Base-by-base conservation (phyloP, 2,888 invertebrate species). In the Marasmarcha lunaedactyla region DNA sequence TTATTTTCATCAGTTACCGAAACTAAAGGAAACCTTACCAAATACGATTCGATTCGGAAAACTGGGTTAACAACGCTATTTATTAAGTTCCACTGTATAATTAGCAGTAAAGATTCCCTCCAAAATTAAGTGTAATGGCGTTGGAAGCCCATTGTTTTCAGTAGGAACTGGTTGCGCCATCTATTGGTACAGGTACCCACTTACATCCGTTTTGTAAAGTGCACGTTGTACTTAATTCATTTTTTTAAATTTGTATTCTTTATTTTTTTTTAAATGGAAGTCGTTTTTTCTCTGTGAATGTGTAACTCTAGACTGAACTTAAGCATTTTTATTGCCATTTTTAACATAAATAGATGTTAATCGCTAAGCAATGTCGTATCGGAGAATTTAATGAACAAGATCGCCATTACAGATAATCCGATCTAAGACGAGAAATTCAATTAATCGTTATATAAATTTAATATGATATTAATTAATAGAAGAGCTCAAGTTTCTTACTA, bases 111-210 rank as follows among this genome's bases (percentile, higher is more conserved):
- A 60, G 59, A 59, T 58, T 61, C 47, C 46, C 43, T 49, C 42
- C 42, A 49, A 56, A 50, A 52, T 45, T 55, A 44, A 41, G 13
- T 42, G 46, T 40, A 46, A 52, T 37, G 46, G 42, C 44, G 47
- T 40, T 35, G 39, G 26, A 57, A 57, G 45, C 40, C 48, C 41
- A 55, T 63, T 72, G 65, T 72, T 73, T 67, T 20, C 62, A 11
- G 30, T 30, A 6, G 61, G 39, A 43, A 61, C 71, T 40, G 45
- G 56, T 61, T 46, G 55, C 71, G 76, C 74, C 74, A 77, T 77
- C 76, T 78, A 61, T 45, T 47, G 63, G 30, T 20, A 7, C 20
- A 20, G 20, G 20, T 20, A 20, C 4, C n/a, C n/a, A n/a, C n/a
- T n/a, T n/a, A n/a, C n/a, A n/a, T n/a, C n/a, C n/a, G n/a, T 20